These are phyloP conservation scores for Leptobrachium leishanense DNA, from an alignment of 2,113 vertebrate species.

Conservation along the genomic window DNA sequence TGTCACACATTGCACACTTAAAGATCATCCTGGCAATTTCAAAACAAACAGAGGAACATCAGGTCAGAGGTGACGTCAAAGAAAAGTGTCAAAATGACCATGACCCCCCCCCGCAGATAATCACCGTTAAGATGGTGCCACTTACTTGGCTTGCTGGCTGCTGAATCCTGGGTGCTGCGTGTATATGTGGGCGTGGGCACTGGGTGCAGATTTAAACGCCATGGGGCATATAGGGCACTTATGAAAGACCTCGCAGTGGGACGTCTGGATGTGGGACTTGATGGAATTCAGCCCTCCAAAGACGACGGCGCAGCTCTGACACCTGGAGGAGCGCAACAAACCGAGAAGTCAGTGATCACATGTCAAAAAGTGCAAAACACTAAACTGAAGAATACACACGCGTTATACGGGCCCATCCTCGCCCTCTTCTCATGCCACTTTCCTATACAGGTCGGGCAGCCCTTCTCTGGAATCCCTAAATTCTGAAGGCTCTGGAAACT, in stretches of 20 bases:
- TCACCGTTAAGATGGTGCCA: neutral
- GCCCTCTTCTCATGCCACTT: too few species aligned
- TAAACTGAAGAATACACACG: too few species aligned
- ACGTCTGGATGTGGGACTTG: slow-evolving; percentile 92
- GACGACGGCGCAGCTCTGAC: slow-evolving; percentile 90
- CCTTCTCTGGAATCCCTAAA: too few species aligned
- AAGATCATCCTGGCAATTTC: slow-evolving; percentile 80
- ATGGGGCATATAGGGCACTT: slow-evolving; percentile 96
- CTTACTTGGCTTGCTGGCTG: slow-evolving; percentile 81
- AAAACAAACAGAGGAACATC: neutral
- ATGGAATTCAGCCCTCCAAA: slow-evolving; percentile 91
- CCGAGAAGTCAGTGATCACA: too few species aligned
- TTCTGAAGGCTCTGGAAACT: too few species aligned
- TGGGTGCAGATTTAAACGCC: slow-evolving; percentile 92
- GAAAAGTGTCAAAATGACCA: too few species aligned
- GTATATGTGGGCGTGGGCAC: slow-evolving; percentile 83
- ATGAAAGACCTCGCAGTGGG: slow-evolving; percentile 94
- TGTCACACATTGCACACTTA: slow-evolving; percentile 97
- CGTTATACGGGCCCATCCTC: too few species aligned
- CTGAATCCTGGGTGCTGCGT: slow-evolving; percentile 82
- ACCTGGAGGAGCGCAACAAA: slow-evolving; percentile 65
- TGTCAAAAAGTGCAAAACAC: too few species aligned
- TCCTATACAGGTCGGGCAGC: too few species aligned
- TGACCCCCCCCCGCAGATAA: neutral
- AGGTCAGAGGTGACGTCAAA: neutral